phyloP scores from a whole-genome alignment of 2,113 vertebrate genomes.

The Echinops telfairi region DNA sequence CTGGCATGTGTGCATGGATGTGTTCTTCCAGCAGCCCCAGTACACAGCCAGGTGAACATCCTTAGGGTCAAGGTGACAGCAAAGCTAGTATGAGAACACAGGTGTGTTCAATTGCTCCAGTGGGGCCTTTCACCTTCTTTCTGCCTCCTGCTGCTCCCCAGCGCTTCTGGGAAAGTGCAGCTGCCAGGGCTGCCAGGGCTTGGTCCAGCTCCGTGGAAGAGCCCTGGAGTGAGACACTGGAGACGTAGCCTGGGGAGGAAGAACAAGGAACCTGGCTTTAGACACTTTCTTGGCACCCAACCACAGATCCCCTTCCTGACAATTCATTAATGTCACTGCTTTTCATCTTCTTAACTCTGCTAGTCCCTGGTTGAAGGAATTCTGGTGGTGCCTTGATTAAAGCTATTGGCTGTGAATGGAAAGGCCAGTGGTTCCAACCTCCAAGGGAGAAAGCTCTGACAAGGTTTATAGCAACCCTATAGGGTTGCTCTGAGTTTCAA shows the following conservation, averaged over 20 bases:
- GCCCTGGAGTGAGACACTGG: background rate
- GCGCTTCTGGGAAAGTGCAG: slow-evolving; percentile 69
- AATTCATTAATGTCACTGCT: background rate
- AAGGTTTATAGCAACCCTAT: too few relatives aligned
- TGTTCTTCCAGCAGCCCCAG: background rate
- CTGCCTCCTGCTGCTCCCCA: background rate
- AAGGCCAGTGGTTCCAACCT: background rate
- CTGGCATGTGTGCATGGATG: too few relatives aligned
- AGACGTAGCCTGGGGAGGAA: slow-evolving; percentile 58
- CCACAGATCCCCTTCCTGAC: fast-evolving
- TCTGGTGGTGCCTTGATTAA: background rate
- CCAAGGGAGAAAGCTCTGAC: too few relatives aligned
- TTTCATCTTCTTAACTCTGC: background rate
- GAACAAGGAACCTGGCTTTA: background rate
- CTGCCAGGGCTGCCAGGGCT: slow-evolving; percentile 58
- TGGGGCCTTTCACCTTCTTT: slow-evolving; percentile 51
- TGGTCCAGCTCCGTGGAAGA: slow-evolving; percentile 77
- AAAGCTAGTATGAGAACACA: background rate
- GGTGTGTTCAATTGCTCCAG: background rate
- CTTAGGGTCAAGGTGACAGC: background rate
- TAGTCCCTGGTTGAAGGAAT: background rate
- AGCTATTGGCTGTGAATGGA: background rate
- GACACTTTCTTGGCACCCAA: background rate
- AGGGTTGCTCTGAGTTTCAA: too few relatives aligned
- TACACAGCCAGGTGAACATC: background rate